phyloP scores from a whole-genome alignment of 2,888 invertebrate species.

The Sminthurinus aureus region DNA sequence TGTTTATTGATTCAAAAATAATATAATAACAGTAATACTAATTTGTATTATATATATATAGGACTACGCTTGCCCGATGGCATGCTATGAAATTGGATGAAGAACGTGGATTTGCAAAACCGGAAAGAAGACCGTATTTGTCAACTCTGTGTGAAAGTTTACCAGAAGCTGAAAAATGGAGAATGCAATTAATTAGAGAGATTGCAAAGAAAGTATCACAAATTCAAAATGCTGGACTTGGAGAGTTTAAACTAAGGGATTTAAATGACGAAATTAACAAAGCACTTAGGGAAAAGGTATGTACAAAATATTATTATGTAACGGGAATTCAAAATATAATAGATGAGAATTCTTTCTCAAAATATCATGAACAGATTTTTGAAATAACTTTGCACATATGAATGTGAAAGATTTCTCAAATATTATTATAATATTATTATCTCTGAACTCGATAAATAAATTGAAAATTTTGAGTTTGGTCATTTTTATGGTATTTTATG shows the following conservation, averaged over 20 bases:
- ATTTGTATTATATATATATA: constrained; percentile 62
- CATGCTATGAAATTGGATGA: constrained; percentile 94
- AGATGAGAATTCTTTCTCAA: no score
- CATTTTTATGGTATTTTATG: no score
- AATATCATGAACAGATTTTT: no score
- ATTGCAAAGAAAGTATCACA: constrained; percentile 98
- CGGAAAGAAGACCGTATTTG: constrained; percentile 88
- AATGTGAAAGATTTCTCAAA: no score
- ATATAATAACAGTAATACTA: background rate
- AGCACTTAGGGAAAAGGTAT: constrained; percentile 82
- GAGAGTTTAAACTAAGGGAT: constrained; percentile 97
- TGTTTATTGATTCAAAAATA: background rate
- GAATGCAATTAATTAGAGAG: constrained; percentile 95
- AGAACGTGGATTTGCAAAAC: constrained; percentile 68
- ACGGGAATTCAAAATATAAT: no score
- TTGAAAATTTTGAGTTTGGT: no score
- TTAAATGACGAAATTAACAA: constrained; percentile 99
- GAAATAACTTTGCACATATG: no score
- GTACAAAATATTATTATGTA: constrained; percentile 29
- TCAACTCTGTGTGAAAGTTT: constrained; percentile 95
- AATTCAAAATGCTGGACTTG: constrained; percentile 99
- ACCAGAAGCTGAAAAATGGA: constrained; percentile 93
- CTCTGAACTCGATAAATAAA: no score
- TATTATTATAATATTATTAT: no score
- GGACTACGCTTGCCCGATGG: constrained; percentile 99